phyloP scores from a whole-genome alignment of 1,140 invertebrate species.

The Drosophila ironensis region DNA sequence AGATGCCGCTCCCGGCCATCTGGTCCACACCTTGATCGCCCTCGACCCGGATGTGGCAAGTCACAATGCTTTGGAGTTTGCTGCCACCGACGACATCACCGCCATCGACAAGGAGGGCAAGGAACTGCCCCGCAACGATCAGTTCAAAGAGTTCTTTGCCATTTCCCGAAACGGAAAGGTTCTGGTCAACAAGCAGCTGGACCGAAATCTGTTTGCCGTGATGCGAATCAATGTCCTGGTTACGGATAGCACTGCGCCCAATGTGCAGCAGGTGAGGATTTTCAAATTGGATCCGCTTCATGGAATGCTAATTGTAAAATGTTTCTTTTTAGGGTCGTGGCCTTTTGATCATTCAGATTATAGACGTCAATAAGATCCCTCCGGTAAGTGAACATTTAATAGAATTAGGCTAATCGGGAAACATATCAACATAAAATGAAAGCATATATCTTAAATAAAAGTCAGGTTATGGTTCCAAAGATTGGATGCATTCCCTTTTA shows the following conservation, averaged over 20 bases:
- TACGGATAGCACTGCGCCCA: conserved; percentile 90
- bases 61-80: conserved; percentile 87
- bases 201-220: conserved; percentile 80
- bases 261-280: conserved; percentile 85
- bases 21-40: conserved; percentile 89
- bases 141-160: conserved; percentile 88
- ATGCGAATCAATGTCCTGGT: conserved; percentile 88
- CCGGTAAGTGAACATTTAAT: conserved; percentile 80
- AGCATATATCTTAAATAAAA: too few species aligned
- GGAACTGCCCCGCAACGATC: conserved; percentile 85
- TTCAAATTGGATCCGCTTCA: too few species aligned
- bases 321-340: conserved; percentile 84
- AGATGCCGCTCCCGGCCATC: conserved; percentile 88
- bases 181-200: conserved; percentile 83
- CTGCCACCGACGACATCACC: conserved; percentile 88
- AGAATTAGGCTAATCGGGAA: too few species aligned
- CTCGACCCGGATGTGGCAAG: conserved; percentile 91
- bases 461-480: too few species aligned
- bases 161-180: conserved; percentile 88
- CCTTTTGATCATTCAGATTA: conserved; percentile 91
- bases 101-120: conserved; percentile 93
- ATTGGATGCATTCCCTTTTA: too few species aligned
- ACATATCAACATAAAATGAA: too few species aligned
- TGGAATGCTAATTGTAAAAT: too few species aligned
- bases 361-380: conserved; percentile 89